Conservation (phyloP, 2,888 invertebrate genomes). For the Nomada lathburiana region DNA sequence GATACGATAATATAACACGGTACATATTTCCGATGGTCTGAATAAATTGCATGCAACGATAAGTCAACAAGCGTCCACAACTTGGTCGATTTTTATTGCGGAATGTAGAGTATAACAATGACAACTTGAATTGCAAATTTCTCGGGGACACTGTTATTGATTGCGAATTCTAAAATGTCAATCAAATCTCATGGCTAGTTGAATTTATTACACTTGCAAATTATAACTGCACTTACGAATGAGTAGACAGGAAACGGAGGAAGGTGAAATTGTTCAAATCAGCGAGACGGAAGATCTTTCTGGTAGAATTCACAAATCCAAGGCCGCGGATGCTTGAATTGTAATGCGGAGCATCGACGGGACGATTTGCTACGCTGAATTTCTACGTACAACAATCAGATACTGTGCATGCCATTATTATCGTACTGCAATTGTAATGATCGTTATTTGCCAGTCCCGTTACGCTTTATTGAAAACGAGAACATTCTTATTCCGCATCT, state of each 20-base stretch:
- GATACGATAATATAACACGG: too few species aligned
- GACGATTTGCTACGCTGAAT: constrained; percentile 5
- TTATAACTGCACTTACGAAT: constrained; percentile 7
- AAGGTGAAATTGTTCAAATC: constrained; percentile 3
- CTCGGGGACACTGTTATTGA: not conserved
- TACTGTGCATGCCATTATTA: not conserved
- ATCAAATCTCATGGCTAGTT: not conserved
- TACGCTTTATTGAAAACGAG: not conserved
- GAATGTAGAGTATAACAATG: not conserved
- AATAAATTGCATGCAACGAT: too few species aligned
- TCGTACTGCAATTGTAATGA: not conserved
- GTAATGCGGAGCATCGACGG: not conserved
- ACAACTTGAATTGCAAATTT: not conserved
- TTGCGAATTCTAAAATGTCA: not conserved
- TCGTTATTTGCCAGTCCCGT: not conserved
- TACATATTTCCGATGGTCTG: too few species aligned
- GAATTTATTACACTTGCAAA: not conserved
- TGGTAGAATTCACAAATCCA: constrained; percentile 34
- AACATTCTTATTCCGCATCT: not conserved
- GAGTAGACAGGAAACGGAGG: constrained; percentile 1
- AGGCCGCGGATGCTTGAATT: constrained; percentile 10
- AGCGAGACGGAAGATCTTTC: constrained; percentile 27
- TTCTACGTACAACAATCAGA: not conserved
- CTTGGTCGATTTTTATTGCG: too few species aligned
- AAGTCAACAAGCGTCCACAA: too few species aligned